Evolutionary conservation across 2,797 vertebrate genomes (phyloP).

Genomic region (Sus cebifrons): DNA sequence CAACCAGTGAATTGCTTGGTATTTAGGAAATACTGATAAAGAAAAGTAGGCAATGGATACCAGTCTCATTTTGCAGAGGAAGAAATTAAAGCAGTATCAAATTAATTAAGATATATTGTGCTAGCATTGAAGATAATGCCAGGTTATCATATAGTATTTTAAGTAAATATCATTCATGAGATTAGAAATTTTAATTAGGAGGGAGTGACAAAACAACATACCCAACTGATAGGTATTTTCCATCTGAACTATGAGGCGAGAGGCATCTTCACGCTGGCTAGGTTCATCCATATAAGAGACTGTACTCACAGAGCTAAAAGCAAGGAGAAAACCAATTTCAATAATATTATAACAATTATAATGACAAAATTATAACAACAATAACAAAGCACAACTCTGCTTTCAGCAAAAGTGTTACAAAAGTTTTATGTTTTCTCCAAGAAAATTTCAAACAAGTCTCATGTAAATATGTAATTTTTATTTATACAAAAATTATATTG

Average conservation of each 20-base stretch:
- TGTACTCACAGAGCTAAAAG: conserved; percentile 91
- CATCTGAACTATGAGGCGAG: conserved; percentile 86
- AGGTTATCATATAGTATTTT: neutral
- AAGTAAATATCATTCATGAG: neutral
- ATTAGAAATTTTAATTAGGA: neutral
- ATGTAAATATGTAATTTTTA: neutral
- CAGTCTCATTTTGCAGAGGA: neutral
- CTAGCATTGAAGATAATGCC: neutral
- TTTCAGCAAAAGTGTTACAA: conserved; percentile 12
- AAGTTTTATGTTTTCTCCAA: neutral
- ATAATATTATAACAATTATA: neutral
- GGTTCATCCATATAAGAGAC: conserved; percentile 92
- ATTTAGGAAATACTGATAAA: neutral
- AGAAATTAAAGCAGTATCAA: neutral
- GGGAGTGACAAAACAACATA: conserved; percentile 68
- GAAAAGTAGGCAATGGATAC: neutral
- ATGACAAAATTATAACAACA: neutral
- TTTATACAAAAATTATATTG: no score
- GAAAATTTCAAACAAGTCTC: neutral
- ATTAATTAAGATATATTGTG: neutral
- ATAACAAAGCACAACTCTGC: neutral
- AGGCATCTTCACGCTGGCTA: conserved; percentile 90
- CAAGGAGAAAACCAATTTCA: conserved; percentile 26
- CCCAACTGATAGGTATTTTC: conserved; percentile 94
- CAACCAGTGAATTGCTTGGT: neutral